Evolutionary conservation across 2,888 invertebrate genomes (phyloP).

Genomic region (Himalopsyche anomala): DNA sequence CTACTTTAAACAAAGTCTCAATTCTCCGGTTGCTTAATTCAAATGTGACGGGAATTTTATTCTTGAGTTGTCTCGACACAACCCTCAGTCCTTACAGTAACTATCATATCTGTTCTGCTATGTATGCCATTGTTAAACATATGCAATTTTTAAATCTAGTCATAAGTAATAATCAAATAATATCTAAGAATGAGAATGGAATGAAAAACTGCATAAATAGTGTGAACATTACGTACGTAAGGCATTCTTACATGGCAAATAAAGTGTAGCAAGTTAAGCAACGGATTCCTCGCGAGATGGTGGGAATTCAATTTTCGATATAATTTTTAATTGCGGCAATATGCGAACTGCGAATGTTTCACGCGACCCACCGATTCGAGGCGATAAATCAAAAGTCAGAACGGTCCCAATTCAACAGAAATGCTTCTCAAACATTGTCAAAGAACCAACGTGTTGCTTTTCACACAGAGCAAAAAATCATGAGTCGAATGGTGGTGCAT

Average conservation of each 20-base stretch:
- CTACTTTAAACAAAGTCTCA: too few relatives aligned
- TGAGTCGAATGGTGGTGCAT: too few relatives aligned
- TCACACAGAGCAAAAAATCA: too few relatives aligned
- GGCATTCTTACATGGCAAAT: not conserved
- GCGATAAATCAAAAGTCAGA: conserved; percentile 8
- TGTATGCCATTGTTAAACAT: too few relatives aligned
- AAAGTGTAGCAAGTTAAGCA: not conserved
- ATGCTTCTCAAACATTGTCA: not conserved
- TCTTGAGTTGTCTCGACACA: too few relatives aligned
- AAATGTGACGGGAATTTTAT: too few relatives aligned
- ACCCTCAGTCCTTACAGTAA: too few relatives aligned
- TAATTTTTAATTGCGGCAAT: conserved; percentile 17
- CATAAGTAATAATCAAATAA: too few relatives aligned
- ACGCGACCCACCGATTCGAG: conserved; percentile 20
- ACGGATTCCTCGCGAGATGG: not conserved
- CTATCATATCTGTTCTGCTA: too few relatives aligned
- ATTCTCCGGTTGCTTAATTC: too few relatives aligned
- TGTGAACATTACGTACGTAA: not conserved
- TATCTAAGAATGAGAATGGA: not conserved
- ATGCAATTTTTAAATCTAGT: too few relatives aligned
- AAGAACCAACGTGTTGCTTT: too few relatives aligned
- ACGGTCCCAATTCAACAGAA: not conserved
- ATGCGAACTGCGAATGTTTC: not conserved
- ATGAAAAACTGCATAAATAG: not conserved
- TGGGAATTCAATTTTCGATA: not conserved